Percentiles rank a stretch among this genome's conserved stretches.
Evolutionary conservation across 2,888 invertebrate genomes (phyloP).

Genomic region (Portevinia maculata): DNA sequence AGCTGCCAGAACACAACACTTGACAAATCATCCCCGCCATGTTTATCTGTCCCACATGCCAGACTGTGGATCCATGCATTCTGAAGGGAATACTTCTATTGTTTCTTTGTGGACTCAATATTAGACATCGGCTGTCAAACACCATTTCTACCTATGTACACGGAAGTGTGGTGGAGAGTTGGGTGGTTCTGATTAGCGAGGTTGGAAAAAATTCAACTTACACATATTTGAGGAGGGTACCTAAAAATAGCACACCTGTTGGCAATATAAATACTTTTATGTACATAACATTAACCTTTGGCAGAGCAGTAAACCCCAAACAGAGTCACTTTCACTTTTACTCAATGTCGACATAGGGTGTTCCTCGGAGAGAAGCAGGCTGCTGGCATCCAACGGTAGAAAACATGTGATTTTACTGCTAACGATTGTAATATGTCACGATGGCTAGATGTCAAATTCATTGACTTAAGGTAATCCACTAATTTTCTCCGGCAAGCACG

Average conservation of each 20-base stretch:
- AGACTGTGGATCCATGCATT: background rate
- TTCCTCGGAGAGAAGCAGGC: background rate
- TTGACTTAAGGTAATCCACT: slow-evolving; percentile 72
- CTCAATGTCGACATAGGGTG: background rate
- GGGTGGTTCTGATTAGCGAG: slow-evolving; percentile 29
- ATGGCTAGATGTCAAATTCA: slow-evolving; percentile 71
- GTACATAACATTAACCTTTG: slow-evolving; percentile 57
- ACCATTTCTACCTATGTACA: slow-evolving; percentile 24
- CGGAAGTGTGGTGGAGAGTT: slow-evolving; percentile 6
- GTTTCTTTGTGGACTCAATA: slow-evolving; percentile 40
- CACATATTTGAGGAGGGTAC: background rate
- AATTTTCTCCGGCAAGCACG: slow-evolving; percentile 49
- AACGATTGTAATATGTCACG: slow-evolving; percentile 71
- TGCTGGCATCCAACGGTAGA: background rate
- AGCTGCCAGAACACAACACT: slow-evolving; percentile 66
- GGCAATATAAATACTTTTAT: slow-evolving; percentile 39
- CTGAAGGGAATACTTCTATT: slow-evolving; percentile 23
- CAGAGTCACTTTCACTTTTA: slow-evolving; percentile 4
- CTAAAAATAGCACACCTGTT: slow-evolving; percentile 72
- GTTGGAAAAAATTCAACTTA: slow-evolving; percentile 28
- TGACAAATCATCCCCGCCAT: slow-evolving; percentile 44
- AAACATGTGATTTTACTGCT: slow-evolving; percentile 50
- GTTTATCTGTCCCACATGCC: background rate
- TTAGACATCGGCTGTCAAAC: slow-evolving; percentile 64
- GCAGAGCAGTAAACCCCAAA: slow-evolving; percentile 23